Base-by-base conservation (phyloP, 2,113 vertebrate genomes). In the Cichladusa arquata region DNA sequence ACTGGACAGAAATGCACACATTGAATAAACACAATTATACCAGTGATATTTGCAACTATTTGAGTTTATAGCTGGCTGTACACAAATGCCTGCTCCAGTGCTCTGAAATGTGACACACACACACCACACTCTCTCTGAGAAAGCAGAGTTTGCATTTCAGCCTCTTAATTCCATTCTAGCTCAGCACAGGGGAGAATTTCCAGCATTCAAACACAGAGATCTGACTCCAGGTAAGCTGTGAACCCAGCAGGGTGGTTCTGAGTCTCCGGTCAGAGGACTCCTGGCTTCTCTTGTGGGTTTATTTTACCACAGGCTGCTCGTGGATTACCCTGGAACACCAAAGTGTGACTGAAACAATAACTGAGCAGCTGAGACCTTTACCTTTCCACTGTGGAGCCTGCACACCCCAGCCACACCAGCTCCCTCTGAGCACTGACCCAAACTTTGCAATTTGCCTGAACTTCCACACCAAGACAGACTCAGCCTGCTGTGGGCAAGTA, bases 371-470 rank as follows among this genome's bases (percentile, higher is more conserved):
- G 69, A 19, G 42, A 38, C 7, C 34, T 36, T 36, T 36, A 53
- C 11, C 48, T 60, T 13, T 17, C 8, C 10, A 5, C 1, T 5
- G 19, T 2, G 19, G 14, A 65, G 29, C 15, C 45, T 40, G 42
- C 10, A 42, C 2, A 1, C 31, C 29, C 14, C 17, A 44, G 44
- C 34, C 40, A 60, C 8, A 47, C 1, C 22, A 44, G 34, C 3
- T 5, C 26, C 33, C 1, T 6, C 9, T 1, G 36, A 58, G 4
- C 51, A 47, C 5, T 1, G n/a, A 15, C 31, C 45, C 47, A 18
- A 33, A 6, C 38, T 73, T 28, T 38, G 36, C 15, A 19, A 19
- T 34, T 38, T 6, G 1, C 34, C 51, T 58, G 38, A 45, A 50
- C 7, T 79, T 11, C 29, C 74, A 28, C 14, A 14, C 67, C 33